Base-by-base conservation (phyloP, 2,888 invertebrate genomes). In the Eulithis prunata region DNA sequence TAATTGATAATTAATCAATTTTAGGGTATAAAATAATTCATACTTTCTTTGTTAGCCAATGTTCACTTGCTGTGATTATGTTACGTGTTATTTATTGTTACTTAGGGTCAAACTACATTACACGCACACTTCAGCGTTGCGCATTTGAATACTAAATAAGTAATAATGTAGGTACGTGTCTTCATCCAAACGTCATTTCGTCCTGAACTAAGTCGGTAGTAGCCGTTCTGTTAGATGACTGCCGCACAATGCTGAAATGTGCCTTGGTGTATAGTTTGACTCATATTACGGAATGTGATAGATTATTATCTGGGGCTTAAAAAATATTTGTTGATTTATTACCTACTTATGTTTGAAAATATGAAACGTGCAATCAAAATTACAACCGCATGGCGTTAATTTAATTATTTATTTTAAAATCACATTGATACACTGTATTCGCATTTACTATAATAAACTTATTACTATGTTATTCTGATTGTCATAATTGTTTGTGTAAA, bases 401-500 rank as follows among this genome's bases (percentile, higher is more conserved):
- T 79, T 74, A 36, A 72, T 81, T 79, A 71, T 81, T 79, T 67
- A 71, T 76, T 67, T 65, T 59, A 62, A 76, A 78, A 79, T 79
- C 81, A 80, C 77, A 81, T 80, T 80, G 81, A 77, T 84, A 85
- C 82, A 83, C 85, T 82, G 81, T 91, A 90, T 90, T 89, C 89
- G 87, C 90, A 91, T 90, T 88, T 88, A 89, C 86, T 86, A 87
- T 21, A 21, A 81, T 89, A 87, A 89, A 87, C 86, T 85, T 90
- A 90, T 88, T 87, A 71, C 83, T 91, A 90, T 88, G 91, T 91
- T 91, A 91, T 83, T 90, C 90, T 91, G 91, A 92, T 90, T 92
- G 90, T 93, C 92, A 89, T 89, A 46, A 91, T 91, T 87, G 92
- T 93, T 93, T 93, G 93, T 94, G 93, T 94, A 93, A 93, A 89